These are phyloP conservation scores for Xanthorhoe designata DNA, from an alignment of 2,888 invertebrate species.

Conservation along the genomic window DNA sequence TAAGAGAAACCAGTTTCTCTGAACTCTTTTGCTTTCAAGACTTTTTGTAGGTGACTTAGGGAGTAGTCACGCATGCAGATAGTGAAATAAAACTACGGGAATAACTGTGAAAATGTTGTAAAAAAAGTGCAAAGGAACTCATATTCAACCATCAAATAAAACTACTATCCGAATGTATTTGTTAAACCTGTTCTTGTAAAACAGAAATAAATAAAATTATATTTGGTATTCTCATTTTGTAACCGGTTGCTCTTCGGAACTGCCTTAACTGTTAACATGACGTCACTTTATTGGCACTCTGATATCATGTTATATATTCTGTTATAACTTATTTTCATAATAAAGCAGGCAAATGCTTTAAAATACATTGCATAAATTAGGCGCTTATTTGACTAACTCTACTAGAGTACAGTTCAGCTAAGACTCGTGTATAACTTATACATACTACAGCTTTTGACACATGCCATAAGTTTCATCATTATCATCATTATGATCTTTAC, in stretches of 20 bases:
- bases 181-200: neutral
- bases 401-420: neutral
- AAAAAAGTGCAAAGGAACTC: no score
- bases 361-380: constrained; percentile 2
- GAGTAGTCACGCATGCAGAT: no score
- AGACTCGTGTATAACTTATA: neutral
- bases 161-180: no score
- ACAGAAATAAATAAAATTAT: neutral
- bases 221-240: constrained; percentile 3
- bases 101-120: no score
- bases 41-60: no score
- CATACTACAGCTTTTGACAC: no score
- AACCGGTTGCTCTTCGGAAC: constrained; percentile 26
- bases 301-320: constrained; percentile 4
- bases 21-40: no score
- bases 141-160: no score
- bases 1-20: no score
- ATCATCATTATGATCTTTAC: no score
- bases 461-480: no score
- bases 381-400: neutral
- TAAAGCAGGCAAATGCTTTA: constrained; percentile 1
- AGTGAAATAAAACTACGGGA: no score
- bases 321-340: constrained; percentile 4
- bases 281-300: constrained; percentile 23
- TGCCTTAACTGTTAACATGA: constrained; percentile 32